Conservation (phyloP, 2,888 invertebrate species). For the Uloborus plumipes region DNA sequence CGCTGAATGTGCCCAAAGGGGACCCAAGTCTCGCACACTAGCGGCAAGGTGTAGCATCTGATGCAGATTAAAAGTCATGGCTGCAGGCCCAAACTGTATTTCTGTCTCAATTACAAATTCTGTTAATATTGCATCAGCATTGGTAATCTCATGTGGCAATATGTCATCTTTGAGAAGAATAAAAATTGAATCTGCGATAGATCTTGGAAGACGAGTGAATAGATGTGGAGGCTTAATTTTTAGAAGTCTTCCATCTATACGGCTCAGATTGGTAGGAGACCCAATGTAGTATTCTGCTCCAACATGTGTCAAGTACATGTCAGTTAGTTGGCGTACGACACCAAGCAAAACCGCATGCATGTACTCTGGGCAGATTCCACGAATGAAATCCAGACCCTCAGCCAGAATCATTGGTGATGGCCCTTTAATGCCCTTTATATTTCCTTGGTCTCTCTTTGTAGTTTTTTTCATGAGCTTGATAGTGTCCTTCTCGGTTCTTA, state of each 20-base stretch:
- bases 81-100: neutral
- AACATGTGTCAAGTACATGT: conserved; percentile 16
- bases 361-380: conserved; percentile 18
- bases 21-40: too few species aligned
- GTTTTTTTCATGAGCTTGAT: conserved; percentile 1
- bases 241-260: conserved; percentile 9
- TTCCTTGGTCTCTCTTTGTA: neutral
- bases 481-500: conserved; percentile 21
- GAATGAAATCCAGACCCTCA: conserved; percentile 15
- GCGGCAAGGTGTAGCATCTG: too few species aligned
- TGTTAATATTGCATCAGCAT: neutral
- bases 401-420: conserved; percentile 21
- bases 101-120: neutral
- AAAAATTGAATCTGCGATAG: conserved; percentile 1
- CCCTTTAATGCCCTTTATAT: conserved; percentile 25
- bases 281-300: conserved; percentile 21
- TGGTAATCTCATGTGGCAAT: neutral
- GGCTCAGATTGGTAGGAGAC: conserved; percentile 13
- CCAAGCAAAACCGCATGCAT: conserved; percentile 28
- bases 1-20: too few species aligned
- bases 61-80: too few species aligned
- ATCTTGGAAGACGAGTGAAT: conserved; percentile 23
- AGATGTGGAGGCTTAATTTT: conserved; percentile 15
- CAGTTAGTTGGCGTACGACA: too few species aligned
- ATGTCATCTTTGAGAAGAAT: neutral